Percentiles rank a stretch among this genome's conserved stretches.
These are phyloP conservation scores for Rhinoderma darwinii DNA, from an alignment of 2,113 vertebrate species.

Conservation along the genomic window DNA sequence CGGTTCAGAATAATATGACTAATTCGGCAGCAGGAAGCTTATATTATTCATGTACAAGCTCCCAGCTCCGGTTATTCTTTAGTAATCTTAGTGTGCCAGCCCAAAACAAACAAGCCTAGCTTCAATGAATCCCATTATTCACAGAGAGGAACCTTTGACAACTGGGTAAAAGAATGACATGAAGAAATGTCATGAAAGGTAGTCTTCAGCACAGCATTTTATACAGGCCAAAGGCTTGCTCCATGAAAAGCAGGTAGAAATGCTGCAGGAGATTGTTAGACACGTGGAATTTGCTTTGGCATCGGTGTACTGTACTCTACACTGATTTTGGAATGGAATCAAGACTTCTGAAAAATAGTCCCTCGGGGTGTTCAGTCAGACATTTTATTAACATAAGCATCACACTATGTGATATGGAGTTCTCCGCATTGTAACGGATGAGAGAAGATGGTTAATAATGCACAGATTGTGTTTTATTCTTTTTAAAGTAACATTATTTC, in stretches of 20 bases:
- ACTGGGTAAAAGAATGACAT: conserved; percentile 61
- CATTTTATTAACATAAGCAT: conserved; percentile 7
- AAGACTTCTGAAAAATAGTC: background rate
- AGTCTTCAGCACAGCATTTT: conserved; percentile 38
- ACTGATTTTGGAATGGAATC: conserved; percentile 11
- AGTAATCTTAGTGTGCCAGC: conserved; percentile 64
- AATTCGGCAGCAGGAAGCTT: conserved; percentile 19
- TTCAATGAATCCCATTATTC: conserved; percentile 67
- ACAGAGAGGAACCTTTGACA: conserved; percentile 65
- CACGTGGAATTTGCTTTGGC: conserved; percentile 17
- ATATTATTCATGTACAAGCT: conserved; percentile 6
- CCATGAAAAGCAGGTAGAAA: conserved; percentile 9
- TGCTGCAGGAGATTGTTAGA: conserved; percentile 29
- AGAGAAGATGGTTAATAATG: background rate
- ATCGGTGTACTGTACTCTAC: conserved; percentile 30
- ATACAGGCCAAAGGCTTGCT: conserved; percentile 18
- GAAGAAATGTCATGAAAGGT: conserved; percentile 51
- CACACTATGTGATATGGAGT: background rate
- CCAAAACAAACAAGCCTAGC: conserved; percentile 60
- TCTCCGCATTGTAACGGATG: background rate
- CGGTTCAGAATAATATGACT: conserved; percentile 62
- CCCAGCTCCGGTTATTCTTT: conserved; percentile 66
- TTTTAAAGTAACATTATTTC: background rate
- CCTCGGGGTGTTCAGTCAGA: background rate
- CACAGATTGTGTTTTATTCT: background rate